Conservation (phyloP, 2,113 vertebrate genomes). For the Larimichthys crocea region DNA sequence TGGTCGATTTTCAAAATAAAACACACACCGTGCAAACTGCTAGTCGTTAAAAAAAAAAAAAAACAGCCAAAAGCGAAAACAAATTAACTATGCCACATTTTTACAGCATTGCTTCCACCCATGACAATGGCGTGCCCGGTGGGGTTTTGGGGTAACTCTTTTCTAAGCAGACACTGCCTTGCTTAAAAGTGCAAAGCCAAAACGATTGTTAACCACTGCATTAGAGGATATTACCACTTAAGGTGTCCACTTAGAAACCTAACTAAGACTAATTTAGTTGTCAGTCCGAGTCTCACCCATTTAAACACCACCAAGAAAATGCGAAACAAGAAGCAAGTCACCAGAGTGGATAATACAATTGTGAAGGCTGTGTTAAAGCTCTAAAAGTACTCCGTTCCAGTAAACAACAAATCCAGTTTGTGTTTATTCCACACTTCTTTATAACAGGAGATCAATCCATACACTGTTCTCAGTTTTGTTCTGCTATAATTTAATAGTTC, state of each 20-base stretch:
- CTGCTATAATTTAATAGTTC: conserved; percentile 26
- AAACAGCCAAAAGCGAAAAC: too few species aligned
- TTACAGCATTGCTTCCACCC: too few species aligned
- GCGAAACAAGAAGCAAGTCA: conserved; percentile 17
- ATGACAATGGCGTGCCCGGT: too few species aligned
- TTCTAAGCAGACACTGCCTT: background rate
- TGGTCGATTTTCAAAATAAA: too few species aligned
- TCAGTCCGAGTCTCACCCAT: background rate
- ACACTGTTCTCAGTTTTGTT: conserved; percentile 11
- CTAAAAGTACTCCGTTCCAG: background rate
- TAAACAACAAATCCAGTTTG: conserved; percentile 39
- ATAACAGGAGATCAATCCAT: conserved; percentile 27
- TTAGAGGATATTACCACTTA: background rate
- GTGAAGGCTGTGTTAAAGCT: background rate
- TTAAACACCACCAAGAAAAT: conserved; percentile 21
- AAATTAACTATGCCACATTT: too few species aligned
- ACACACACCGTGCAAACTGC: too few species aligned
- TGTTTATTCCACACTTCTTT: conserved; percentile 13
- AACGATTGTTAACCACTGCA: background rate
- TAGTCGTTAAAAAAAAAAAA: too few species aligned
- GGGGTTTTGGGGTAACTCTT: too few species aligned
- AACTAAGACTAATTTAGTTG: background rate
- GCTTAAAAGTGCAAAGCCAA: conserved; percentile 7
- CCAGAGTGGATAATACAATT: background rate
- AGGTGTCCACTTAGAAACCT: background rate